Evolutionary conservation across 2,888 invertebrate genomes (phyloP).

Genomic region (Dasysyrphus albostriatus): DNA sequence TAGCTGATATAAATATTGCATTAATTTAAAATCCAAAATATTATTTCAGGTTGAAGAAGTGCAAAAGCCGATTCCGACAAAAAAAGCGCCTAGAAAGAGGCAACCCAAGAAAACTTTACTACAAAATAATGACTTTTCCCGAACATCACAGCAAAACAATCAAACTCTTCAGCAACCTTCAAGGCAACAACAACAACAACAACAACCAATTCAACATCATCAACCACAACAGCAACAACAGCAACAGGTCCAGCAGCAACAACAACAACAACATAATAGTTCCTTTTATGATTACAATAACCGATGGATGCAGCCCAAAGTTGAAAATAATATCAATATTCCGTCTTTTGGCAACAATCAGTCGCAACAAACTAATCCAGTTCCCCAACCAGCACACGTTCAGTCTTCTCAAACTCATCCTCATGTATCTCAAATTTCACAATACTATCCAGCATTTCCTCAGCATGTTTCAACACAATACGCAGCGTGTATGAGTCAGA

Average conservation of each 20-base stretch:
- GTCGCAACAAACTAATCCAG: constrained; percentile 86
- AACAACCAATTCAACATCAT: constrained; percentile 80
- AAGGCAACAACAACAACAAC: constrained; percentile 78
- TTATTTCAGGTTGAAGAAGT: constrained; percentile 79
- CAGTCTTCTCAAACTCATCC: constrained; percentile 90
- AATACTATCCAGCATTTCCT: constrained; percentile 83
- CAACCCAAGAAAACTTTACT: constrained; percentile 82
- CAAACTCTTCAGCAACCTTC: constrained; percentile 57
- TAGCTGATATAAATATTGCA: neutral
- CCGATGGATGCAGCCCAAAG: constrained; percentile 89
- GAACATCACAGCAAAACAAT: constrained; percentile 80
- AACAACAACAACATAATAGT: constrained; percentile 84
- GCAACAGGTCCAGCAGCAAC: constrained; percentile 79
- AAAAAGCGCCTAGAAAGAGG: constrained; percentile 82
- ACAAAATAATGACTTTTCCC: constrained; percentile 80
- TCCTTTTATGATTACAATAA: constrained; percentile 93
- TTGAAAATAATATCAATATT: constrained; percentile 79
- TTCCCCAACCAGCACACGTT: constrained; percentile 89
- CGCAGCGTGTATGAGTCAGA: constrained; percentile 82
- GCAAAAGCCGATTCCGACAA: constrained; percentile 78
- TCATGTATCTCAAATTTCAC: constrained; percentile 86
- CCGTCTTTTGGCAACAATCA: constrained; percentile 62
- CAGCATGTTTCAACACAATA: constrained; percentile 83
- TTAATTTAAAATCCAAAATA: constrained; percentile 6
- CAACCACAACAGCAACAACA: constrained; percentile 80